Evolutionary conservation across 2,113 vertebrate species (phyloP), one percentile per base, ranked within the genome.

Genomic region (Cranoglanis bouderius): DNA sequence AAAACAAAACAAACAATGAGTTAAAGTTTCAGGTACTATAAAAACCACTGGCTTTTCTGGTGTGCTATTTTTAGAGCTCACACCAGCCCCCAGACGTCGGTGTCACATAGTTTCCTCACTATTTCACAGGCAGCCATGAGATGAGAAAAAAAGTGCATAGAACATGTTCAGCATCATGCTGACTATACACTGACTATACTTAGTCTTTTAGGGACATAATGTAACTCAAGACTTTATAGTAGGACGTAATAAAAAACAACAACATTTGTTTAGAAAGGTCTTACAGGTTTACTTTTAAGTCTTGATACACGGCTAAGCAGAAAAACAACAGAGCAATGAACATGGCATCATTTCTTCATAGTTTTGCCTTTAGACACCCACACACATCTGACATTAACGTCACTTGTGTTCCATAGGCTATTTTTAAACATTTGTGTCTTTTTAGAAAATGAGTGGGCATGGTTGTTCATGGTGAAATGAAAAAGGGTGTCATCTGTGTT

Each of bases 341-440:
- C 93, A 93, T 75, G 91, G 91, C 93, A 94, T 92, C 89, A 94
- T 95, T 93, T 92, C 93, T 95, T 96, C 96, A 95, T 94, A 93
- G 95, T 95, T 95, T 94, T 94, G 95, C 95, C 96, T 97, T 97
- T 95, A 95, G 95, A 96, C 96, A 94, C 97, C 97, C 95, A 97
- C 97, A 90, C 94, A 96, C 96, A 97, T 96, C 94, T 96, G 96
- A 95, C 94, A 95, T 95, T 93, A 93, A 97, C 95, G 96, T 96
- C 95, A 95, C 95, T 96, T 96, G 95, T 95, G 96, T 96, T 94
- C 93, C 87, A 93, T 0, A 35, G 93, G 92, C 97, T 99, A 98
- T 98, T 98, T 98, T 96, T 97, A 95, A 92, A 93, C 94, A 95
- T 97, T 97, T 97, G 95, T 98, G 94, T 97, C 97, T 97, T 97